These are phyloP conservation scores for Meganola albula DNA, from an alignment of 2,888 invertebrate species.

Conservation along the genomic window DNA sequence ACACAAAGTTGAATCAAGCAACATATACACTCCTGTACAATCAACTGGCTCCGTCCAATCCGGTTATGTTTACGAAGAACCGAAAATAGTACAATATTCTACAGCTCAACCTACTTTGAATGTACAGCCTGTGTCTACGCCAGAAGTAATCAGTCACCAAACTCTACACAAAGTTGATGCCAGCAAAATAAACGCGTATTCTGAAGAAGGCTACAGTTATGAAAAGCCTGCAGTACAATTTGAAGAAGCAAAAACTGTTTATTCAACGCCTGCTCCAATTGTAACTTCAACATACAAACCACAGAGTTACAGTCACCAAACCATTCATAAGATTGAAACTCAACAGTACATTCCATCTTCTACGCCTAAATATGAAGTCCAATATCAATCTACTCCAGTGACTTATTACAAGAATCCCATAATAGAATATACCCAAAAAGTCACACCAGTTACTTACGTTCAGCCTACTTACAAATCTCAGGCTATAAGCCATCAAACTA, in stretches of 20 bases:
- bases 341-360: constrained; percentile 44
- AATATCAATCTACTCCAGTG: constrained; percentile 55
- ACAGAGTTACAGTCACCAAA: constrained; percentile 46
- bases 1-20: constrained; percentile 43
- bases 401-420: constrained; percentile 62
- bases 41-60: constrained; percentile 23
- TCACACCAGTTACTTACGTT: constrained; percentile 47
- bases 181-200: constrained; percentile 40
- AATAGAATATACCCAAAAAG: constrained; percentile 49
- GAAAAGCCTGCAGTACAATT: constrained; percentile 42
- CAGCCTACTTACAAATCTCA: constrained; percentile 46
- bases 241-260: constrained; percentile 41
- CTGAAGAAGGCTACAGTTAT: constrained; percentile 46
- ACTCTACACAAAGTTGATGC: constrained; percentile 55
- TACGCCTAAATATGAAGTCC: constrained; percentile 27
- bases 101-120: constrained; percentile 43
- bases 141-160: constrained; percentile 49
- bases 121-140: constrained; percentile 43
- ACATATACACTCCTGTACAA: constrained; percentile 35
- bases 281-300: constrained; percentile 41
- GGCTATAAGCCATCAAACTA: constrained; percentile 50
- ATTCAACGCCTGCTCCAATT: constrained; percentile 45
- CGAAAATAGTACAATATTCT: constrained; percentile 38
- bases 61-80: constrained; percentile 32
- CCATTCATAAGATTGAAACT: constrained; percentile 46